Base-by-base conservation (phyloP, 1,140 invertebrate genomes). In the Ceratitis capitata region DNA sequence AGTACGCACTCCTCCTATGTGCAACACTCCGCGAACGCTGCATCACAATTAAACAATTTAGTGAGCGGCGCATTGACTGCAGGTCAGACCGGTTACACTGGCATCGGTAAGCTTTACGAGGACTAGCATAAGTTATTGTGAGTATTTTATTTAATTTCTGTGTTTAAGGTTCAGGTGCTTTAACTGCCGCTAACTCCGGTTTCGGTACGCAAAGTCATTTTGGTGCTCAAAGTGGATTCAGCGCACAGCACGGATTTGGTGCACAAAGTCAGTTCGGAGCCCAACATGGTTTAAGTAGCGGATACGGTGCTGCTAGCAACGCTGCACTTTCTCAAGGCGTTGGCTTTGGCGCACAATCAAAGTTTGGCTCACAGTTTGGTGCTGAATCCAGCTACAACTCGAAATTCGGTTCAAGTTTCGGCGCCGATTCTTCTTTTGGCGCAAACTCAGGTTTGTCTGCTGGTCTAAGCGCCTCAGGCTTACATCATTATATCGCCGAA, bases 1-100 rank as follows among this genome's bases (percentile, higher is more conserved):
- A 5, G 86, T 86, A 1, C 89, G 86, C 26, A 83, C 87, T 89
- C 85, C 19, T 89, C 53, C 39, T 86, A 86, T n/a, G 32, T 89
- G 0, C 86, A 88, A 51, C 87, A 86, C 42, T 45, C 85, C 3
- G 7, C 61, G 6, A 86, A 85, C 32, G n/a, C 74, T 56, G 86
- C 84, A n/a, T 86, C 84, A 2, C 69, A 69, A n/a, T 58, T 85
- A 35, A 82, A 58, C 51, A 29, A 84, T 74, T 69, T 86, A n/a
- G 26, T 86, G 5, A 85, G 53, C 83, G 85, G 82, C 7, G 88
- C 51, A 26, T 82, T 85, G 35, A 88, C 87, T 78, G 83, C 88
- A 5, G 88, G 84, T 51, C 86, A 84, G 47, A 83, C 88, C 14
- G 61, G 86, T 39, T 88, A 88, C 86, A 14, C 14, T 78, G 39